Conservation (phyloP, 1,140 invertebrate species). For the Eriocheir sinensis region DNA sequence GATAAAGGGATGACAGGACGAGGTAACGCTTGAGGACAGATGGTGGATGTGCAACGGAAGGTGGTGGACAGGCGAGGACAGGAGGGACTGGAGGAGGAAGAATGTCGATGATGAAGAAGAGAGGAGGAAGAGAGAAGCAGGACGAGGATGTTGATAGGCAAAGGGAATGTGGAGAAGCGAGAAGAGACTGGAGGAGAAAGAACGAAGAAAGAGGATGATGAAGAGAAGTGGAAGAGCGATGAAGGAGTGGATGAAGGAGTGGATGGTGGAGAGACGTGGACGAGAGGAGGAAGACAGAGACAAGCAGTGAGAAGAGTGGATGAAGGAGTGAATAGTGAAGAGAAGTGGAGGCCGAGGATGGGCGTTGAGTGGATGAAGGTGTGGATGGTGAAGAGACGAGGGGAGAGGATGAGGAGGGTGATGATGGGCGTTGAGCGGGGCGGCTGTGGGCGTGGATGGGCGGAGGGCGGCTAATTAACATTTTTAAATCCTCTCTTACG, state of each 20-base stretch:
- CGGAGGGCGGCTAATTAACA: constrained; percentile 30
- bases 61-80: background rate
- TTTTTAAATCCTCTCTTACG: constrained; percentile 50
- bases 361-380: background rate
- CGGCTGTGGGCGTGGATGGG: background rate
- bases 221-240: background rate
- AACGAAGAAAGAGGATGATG: background rate
- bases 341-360: background rate
- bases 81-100: background rate
- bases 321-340: background rate
- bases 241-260: background rate
- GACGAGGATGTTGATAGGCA: too few species aligned
- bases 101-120: too few species aligned
- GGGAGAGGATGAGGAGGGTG: too few species aligned
- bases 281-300: background rate
- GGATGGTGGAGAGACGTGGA: background rate
- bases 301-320: background rate
- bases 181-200: background rate
- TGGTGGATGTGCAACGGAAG: background rate
- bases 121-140: too few species aligned
- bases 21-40: too few species aligned
- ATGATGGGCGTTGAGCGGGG: too few species aligned
- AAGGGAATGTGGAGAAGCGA: background rate
- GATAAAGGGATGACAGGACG: too few species aligned
- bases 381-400: too few species aligned